Conservation (phyloP, 2,888 invertebrate species). For the Brachycybe producta region DNA sequence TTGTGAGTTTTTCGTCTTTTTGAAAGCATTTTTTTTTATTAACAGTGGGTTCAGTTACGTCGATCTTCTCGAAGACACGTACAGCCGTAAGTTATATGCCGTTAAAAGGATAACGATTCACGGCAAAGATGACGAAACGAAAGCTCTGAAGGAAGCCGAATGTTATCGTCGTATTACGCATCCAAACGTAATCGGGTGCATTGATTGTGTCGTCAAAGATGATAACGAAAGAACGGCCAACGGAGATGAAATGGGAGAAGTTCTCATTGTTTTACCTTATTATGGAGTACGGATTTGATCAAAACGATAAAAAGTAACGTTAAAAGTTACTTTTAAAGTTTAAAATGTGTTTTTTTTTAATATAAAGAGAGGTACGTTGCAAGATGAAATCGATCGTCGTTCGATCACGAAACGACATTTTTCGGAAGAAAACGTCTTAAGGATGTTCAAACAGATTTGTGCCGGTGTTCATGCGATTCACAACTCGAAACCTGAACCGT, state of each 20-base stretch:
- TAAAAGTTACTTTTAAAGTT: background rate
- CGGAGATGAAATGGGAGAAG: slow-evolving; percentile 46
- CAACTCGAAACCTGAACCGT: slow-evolving; percentile 52
- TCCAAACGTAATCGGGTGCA: slow-evolving; percentile 56
- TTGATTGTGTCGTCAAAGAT: slow-evolving; percentile 51
- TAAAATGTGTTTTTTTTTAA: slow-evolving; percentile 6
- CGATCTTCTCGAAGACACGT: slow-evolving; percentile 54
- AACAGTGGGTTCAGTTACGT: slow-evolving; percentile 68
- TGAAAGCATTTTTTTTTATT: slow-evolving; percentile 25
- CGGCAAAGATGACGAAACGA: slow-evolving; percentile 56
- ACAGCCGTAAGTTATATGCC: slow-evolving; percentile 53
- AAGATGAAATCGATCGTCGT: slow-evolving; percentile 50
- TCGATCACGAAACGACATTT: slow-evolving; percentile 47
- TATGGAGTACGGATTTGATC: slow-evolving; percentile 41
- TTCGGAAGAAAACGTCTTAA: slow-evolving; percentile 49
- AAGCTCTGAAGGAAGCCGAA: slow-evolving; percentile 57
- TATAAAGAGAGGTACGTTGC: slow-evolving; percentile 54
- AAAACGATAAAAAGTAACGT: background rate
- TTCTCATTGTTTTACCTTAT: slow-evolving; percentile 59
- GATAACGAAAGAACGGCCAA: slow-evolving; percentile 37
- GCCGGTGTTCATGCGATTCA: slow-evolving; percentile 62
- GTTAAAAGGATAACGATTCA: slow-evolving; percentile 70
- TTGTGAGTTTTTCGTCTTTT: too few relatives aligned
- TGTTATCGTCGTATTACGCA: slow-evolving; percentile 55
- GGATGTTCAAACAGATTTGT: slow-evolving; percentile 57